A percentile compares a stretch with the other conserved stretches of the same genome.
phyloP scores from a whole-genome alignment of 2,888 invertebrate genomes.

The Macaria notata region DNA sequence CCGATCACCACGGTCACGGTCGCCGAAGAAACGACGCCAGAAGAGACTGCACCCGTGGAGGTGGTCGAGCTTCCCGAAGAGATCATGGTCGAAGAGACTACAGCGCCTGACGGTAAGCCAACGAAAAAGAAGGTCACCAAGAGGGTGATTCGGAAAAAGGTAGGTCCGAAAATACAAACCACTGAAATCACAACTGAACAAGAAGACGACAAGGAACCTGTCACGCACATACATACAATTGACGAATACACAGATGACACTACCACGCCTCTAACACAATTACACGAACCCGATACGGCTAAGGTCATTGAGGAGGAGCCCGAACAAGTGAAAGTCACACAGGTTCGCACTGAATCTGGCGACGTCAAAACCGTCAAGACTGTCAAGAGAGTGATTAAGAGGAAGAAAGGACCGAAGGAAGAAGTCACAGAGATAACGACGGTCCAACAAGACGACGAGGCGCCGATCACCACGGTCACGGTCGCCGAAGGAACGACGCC shows the following conservation, averaged over 20 bases:
- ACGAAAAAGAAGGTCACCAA: conserved; percentile 38
- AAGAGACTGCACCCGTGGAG: conserved; percentile 3
- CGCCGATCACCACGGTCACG: conserved; percentile 31
- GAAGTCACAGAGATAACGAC: conserved; percentile 40
- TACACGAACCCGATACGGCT: conserved; percentile 19
- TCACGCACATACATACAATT: conserved; percentile 34
- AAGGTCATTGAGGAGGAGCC: conserved; percentile 27
- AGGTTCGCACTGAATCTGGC: conserved; percentile 29
- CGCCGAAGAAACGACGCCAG: not conserved
- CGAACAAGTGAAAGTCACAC: conserved; percentile 15
- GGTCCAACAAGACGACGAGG: conserved; percentile 36
- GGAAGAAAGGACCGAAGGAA: conserved; percentile 39
- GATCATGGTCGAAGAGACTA: conserved; percentile 36
- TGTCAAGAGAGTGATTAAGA: conserved; percentile 41
- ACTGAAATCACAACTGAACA: conserved; percentile 50
- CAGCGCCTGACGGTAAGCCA: conserved; percentile 39
- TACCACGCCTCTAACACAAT: conserved; percentile 28
- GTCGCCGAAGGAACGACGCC: conserved; percentile 14
- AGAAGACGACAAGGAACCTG: conserved; percentile 39
- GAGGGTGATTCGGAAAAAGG: conserved; percentile 42
- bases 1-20: conserved; percentile 12
- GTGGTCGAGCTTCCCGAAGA: conserved; percentile 25
- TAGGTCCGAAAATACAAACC: conserved; percentile 54
- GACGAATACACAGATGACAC: conserved; percentile 38
- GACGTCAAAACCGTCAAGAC: conserved; percentile 44